phyloP scores from a whole-genome alignment of 2,113 vertebrate species.

The Gnathonemus echidnorhynchus region DNA sequence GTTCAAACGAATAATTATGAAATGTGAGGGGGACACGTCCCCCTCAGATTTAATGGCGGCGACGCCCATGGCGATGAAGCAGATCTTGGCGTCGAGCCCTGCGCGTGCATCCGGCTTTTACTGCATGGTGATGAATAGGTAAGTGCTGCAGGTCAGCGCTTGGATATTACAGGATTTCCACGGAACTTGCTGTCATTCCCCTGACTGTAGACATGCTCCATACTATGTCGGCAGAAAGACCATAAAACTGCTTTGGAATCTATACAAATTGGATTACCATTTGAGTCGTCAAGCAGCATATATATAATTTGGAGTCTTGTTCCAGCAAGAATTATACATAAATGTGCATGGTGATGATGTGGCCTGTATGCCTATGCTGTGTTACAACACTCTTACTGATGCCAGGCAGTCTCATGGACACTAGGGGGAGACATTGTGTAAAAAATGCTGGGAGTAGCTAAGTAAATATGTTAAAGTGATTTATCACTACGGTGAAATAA shows the following conservation, averaged over 20 bases:
- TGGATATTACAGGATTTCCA: background rate
- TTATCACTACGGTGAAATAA: background rate
- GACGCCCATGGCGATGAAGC: background rate
- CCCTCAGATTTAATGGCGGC: too few species aligned
- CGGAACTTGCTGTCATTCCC: background rate
- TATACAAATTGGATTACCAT: background rate
- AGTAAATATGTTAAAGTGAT: background rate
- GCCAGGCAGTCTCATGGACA: background rate
- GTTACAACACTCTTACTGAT: background rate
- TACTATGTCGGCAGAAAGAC: background rate
- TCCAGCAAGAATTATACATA: background rate
- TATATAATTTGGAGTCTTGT: background rate
- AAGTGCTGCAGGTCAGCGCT: background rate
- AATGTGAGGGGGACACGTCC: too few species aligned
- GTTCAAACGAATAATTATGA: too few species aligned
- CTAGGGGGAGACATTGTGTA: conserved; percentile 21
- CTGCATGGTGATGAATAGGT: background rate
- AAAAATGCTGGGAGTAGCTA: background rate
- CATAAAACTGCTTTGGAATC: background rate
- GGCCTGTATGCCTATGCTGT: background rate
- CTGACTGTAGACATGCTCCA: background rate
- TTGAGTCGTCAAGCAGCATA: background rate
- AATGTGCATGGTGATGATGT: too few species aligned
- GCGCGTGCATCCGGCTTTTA: background rate
- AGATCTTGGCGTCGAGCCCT: background rate